phyloP scores from a whole-genome alignment of 2,888 invertebrate species.

The Meteorus colon region DNA sequence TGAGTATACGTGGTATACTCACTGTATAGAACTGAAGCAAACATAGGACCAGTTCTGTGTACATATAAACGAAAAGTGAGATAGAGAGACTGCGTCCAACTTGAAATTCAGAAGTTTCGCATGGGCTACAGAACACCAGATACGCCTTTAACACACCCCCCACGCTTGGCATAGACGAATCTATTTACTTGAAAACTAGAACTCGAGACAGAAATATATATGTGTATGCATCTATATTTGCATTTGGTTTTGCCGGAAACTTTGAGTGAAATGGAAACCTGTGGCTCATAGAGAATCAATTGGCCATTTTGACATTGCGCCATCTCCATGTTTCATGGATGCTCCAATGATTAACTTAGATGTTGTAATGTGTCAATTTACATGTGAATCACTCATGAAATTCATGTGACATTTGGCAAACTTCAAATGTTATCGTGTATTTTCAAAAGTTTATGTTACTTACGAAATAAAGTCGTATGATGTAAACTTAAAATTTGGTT shows the following conservation, averaged over 20 bases:
- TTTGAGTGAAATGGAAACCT: slow-evolving; percentile 25
- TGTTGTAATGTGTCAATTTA: not conserved
- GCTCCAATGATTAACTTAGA: not conserved
- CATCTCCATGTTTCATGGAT: not conserved
- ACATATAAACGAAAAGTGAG: not conserved
- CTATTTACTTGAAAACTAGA: slow-evolving; percentile 34
- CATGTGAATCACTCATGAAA: not conserved
- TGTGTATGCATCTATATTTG: not conserved
- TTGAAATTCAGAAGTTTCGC: slow-evolving; percentile 15
- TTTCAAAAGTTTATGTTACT: too few species aligned
- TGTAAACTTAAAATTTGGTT: too few species aligned
- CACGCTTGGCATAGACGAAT: slow-evolving; percentile 25
- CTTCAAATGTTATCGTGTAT: not conserved
- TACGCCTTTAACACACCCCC: slow-evolving; percentile 19
- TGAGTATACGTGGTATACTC: not conserved
- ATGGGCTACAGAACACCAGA: slow-evolving; percentile 8
- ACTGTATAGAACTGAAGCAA: not conserved
- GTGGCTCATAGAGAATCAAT: slow-evolving; percentile 19
- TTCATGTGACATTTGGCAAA: not conserved
- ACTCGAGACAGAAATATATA: slow-evolving; percentile 9
- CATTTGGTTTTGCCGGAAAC: slow-evolving; percentile 14
- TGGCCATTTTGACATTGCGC: not conserved
- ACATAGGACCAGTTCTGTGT: not conserved
- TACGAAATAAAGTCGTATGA: too few species aligned
- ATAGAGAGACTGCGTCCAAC: slow-evolving; percentile 4